A percentile compares a stretch with the other conserved stretches of the same genome.
These are phyloP conservation scores for Muschampia plurimacula DNA, from an alignment of 2,888 invertebrate species.

Conservation along the genomic window DNA sequence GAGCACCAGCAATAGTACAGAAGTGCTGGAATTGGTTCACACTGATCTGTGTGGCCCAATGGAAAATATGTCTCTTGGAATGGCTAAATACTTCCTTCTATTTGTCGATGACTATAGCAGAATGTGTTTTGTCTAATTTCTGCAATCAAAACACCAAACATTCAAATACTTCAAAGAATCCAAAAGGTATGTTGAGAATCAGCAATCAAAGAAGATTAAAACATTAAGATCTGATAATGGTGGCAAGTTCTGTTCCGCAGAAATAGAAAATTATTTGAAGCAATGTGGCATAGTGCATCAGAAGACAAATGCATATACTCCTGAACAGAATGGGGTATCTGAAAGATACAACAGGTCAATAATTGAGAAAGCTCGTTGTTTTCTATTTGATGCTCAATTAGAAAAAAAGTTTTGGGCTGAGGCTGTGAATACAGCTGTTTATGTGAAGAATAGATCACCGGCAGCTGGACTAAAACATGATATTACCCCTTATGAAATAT, in stretches of 20 bases:
- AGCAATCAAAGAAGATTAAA: slow-evolving; percentile 18
- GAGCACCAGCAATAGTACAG: slow-evolving; percentile 25
- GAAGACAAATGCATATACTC: slow-evolving; percentile 27
- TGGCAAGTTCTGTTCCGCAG: slow-evolving; percentile 23
- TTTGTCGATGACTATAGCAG: slow-evolving; percentile 42
- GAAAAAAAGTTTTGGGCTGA: slow-evolving; percentile 13
- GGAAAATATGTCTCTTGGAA: background rate
- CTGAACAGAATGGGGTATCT: slow-evolving; percentile 40
- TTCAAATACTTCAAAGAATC: slow-evolving; percentile 13
- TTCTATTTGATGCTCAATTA: slow-evolving; percentile 3
- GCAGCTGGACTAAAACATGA: background rate
- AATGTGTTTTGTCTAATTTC: slow-evolving; percentile 39
- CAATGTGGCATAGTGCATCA: slow-evolving; percentile 33
- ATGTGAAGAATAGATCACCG: slow-evolving; percentile 1
- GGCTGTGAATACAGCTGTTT: slow-evolving; percentile 1
- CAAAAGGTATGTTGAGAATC: slow-evolving; percentile 4
- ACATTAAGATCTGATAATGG: slow-evolving; percentile 37
- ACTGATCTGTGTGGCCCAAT: slow-evolving; percentile 31
- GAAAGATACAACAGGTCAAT: slow-evolving; percentile 39
- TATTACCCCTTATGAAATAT: slow-evolving; percentile 16
- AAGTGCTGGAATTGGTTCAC: slow-evolving; percentile 17
- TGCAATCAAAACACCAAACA: slow-evolving; percentile 21
- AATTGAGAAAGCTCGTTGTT: slow-evolving; percentile 31
- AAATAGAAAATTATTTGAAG: slow-evolving; percentile 30
- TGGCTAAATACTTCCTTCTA: slow-evolving; percentile 33